Base-by-base conservation (phyloP, 2,888 invertebrate genomes). In the Calephelis perditalis region DNA sequence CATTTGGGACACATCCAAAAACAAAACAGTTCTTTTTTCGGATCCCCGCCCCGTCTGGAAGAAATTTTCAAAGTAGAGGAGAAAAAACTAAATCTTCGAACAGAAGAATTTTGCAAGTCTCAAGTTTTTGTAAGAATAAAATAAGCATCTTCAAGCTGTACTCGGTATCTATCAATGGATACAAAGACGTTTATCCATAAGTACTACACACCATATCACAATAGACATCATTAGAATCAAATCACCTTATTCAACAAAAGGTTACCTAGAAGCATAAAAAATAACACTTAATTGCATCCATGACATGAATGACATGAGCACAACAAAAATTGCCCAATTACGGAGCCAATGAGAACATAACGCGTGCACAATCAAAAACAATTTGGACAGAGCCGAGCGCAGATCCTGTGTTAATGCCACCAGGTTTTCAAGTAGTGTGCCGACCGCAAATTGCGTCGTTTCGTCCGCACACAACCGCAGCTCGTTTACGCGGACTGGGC, bases 331-430 rank as follows among this genome's bases (percentile, higher is more conserved):
- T 66, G 62, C 60, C 60, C 59, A 62, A 62, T 62, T 62, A 63
- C 62, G 58, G 65, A 67, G 71, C 70, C 70, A 75, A 69, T 65
- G 62, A 67, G 68, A 71, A 70, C 73, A 68, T 69, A 74, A 73
- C 75, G 78, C 76, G 78, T 73, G 78, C 78, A 81, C 77, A 79
- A 77, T 81, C 77, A 77, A 76, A 81, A 81, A 81, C 84, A 82
- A 84, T 83, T 78, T 74, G 71, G 70, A 76, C 67, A 70, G 57
- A 71, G 72, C 66, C 66, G 67, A 73, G 75, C 79, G 75, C 69
- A 81, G 78, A 79, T 81, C 79, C 83, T 81, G 78, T 69, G 81
- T 70, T 80, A 82, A 82, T 79, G 78, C 79, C 79, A 75, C 73
- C 73, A 70, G 70, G 72, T 47, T 76, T 74, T 71, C 75, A 71